Evolutionary conservation across 2,797 vertebrate genomes (phyloP), one percentile per base, ranked within the genome.

Genomic region (Streptopelia turtur): DNA sequence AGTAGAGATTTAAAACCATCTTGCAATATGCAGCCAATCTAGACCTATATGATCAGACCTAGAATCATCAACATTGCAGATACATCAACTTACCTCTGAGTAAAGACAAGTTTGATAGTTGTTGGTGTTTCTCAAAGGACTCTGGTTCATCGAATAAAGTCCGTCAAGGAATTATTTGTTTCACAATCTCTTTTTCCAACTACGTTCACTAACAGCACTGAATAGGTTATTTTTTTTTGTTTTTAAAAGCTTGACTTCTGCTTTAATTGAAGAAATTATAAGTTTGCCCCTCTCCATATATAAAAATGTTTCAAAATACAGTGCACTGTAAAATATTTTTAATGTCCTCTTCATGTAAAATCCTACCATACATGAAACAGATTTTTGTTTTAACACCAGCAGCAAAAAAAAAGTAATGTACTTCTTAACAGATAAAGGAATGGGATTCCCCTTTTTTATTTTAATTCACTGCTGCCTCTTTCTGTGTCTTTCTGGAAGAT

Each of bases 1-100:
- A 71, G 59, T 28, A 70, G 77, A 94, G 94, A 95, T 91, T 95
- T 94, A 81, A 74, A 90, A 90, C 45, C 77, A 83, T 57, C 60
- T 92, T 87, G 80, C 72, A 88, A 84, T 43, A 90, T 22, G 77
- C 33, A 72, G 61, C 60, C 83, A 83, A 65, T 81, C 79, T 71
- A 87, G n/a, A 72, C 45, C 91, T 90, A 77, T 41, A 80, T 31
- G 82, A 94, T 66, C 22, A 91, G 84, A 14, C 21, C 50, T 64
- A 52, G 50, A 79, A 86, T 80, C 87, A 85, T 69, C 77, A 96
- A 47, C 56, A 47, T 61, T 75, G 79, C 83, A 95, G 65, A 79
- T 55, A 72, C 24, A 83, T 72, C 68, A 83, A 22, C 80, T 88
- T 70, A 91, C 66, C 87, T 88, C 84, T 65, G 72, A 65, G 80